Conservation (phyloP, 2,888 invertebrate species). For the Quadroppia sp. region DNA sequence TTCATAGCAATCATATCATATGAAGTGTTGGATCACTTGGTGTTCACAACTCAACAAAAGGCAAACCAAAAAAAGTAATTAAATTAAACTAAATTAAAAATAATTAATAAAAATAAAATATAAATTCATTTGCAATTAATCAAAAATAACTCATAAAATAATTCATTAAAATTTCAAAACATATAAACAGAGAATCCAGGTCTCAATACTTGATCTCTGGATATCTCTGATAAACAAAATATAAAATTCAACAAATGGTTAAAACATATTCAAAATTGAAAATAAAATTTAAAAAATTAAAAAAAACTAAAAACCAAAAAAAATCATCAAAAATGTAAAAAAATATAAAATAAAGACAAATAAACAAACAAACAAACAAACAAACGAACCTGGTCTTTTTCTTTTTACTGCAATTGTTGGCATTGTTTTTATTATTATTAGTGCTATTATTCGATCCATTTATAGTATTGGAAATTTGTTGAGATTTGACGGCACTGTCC, state of each 20-base stretch:
- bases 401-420: conserved; percentile 1
- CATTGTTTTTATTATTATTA: conserved; percentile 7
- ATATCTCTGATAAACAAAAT: not conserved
- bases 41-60: too few species aligned
- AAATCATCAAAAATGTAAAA: not conserved
- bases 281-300: not conserved
- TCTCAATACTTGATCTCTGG: too few species aligned
- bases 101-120: not conserved
- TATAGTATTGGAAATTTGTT: not conserved
- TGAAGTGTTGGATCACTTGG: conserved; percentile 25
- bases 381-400: conserved; percentile 31
- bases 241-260: not conserved
- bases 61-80: not conserved
- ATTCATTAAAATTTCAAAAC: too few species aligned
- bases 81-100: not conserved
- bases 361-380: not conserved
- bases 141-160: not conserved
- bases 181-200: too few species aligned
- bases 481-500: conserved; percentile 18
- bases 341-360: conserved; percentile 5
- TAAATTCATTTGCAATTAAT: too few species aligned
- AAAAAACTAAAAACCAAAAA: not conserved
- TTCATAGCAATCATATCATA: not conserved
- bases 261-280: not conserved
- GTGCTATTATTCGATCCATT: not conserved